Conservation (phyloP, 2,888 invertebrate species). For the Operophtera brumata region DNA sequence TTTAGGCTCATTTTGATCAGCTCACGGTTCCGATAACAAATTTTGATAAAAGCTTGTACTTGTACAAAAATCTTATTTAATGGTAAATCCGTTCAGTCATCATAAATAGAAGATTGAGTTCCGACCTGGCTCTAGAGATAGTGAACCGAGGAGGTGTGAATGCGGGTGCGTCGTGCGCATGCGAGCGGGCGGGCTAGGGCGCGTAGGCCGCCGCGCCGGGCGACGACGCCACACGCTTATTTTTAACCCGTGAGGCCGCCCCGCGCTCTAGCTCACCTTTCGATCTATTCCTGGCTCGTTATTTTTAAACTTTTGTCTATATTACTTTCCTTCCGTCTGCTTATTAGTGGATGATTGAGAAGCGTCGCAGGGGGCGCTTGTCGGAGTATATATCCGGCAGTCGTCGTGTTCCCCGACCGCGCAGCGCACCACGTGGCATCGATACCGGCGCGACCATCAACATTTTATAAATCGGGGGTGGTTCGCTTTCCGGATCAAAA, state of each 20-base stretch:
- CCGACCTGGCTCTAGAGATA: neutral
- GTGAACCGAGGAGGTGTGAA: neutral
- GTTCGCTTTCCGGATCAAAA: constrained; percentile 28
- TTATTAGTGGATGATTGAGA: constrained; percentile 79
- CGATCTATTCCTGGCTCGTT: constrained; percentile 71
- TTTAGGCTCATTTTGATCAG: too few species aligned
- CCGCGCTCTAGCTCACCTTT: constrained; percentile 76
- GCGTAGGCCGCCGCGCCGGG: constrained; percentile 59
- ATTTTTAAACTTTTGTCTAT: constrained; percentile 80
- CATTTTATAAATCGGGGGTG: constrained; percentile 43
- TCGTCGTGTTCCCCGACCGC: constrained; percentile 37
- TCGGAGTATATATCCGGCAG: constrained; percentile 71
- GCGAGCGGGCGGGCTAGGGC: constrained; percentile 46
- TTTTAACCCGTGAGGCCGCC: constrained; percentile 71
- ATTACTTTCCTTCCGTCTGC: constrained; percentile 78
- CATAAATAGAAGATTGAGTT: neutral
- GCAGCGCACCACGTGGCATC: constrained; percentile 52
- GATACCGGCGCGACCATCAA: constrained; percentile 50
- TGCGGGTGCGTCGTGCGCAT: constrained; percentile 10
- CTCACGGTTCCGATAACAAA: too few species aligned
- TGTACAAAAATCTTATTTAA: too few species aligned
- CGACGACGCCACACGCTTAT: constrained; percentile 59
- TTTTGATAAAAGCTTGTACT: too few species aligned
- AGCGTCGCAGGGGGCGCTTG: constrained; percentile 78
- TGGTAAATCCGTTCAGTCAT: too few species aligned